Evolutionary conservation across 2,797 vertebrate genomes (phyloP).

Genomic region (Sebastes matsubarae): DNA sequence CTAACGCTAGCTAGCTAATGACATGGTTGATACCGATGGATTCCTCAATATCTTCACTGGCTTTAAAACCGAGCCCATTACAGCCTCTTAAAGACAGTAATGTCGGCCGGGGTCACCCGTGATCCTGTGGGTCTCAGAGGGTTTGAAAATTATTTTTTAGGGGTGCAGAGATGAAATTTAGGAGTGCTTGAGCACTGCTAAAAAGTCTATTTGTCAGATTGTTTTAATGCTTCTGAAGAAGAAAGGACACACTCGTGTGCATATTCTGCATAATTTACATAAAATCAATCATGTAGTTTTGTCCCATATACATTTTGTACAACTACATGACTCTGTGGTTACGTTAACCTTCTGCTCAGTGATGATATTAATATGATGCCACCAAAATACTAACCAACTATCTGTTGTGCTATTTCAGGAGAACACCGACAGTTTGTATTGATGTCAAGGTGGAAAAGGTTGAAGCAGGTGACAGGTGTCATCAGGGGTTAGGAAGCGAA

Average conservation of each 20-base stretch:
- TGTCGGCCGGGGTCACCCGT: too few species aligned
- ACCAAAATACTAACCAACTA: neutral
- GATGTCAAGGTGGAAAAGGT: slow-evolving; percentile 4
- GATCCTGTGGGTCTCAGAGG: too few species aligned
- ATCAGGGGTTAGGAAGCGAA: neutral
- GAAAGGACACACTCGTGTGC: fast-evolving
- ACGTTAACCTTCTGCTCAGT: neutral
- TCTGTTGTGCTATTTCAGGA: neutral
- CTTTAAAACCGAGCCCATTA: too few species aligned
- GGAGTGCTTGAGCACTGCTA: too few species aligned
- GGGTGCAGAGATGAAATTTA: too few species aligned
- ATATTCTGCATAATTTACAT: neutral
- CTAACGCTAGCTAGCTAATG: too few species aligned
- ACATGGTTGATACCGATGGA: too few species aligned
- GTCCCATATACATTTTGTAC: neutral
- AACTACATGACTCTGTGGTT: neutral
- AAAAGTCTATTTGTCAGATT: neutral
- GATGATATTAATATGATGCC: neutral
- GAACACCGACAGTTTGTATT: neutral
- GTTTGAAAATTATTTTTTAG: too few species aligned
- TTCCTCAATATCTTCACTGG: too few species aligned
- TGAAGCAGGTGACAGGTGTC: slow-evolving; percentile 3
- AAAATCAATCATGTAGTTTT: neutral
- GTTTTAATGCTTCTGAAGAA: neutral
- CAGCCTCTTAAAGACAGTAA: too few species aligned